Evolutionary conservation across 2,113 vertebrate genomes (phyloP), one percentile per base, ranked within the genome.

Genomic region (Haemorhous mexicanus): DNA sequence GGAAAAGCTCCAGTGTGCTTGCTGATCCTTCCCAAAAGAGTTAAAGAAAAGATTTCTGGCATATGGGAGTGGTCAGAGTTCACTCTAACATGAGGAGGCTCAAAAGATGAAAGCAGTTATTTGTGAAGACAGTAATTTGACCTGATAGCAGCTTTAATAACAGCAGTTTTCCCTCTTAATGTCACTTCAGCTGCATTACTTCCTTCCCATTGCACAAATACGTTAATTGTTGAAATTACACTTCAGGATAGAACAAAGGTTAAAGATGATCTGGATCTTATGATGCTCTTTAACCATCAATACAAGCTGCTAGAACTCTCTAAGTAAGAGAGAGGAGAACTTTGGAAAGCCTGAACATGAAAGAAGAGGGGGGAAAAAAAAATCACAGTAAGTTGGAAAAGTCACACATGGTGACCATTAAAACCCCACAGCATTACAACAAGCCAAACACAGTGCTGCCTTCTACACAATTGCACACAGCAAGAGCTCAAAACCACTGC

Each of bases 181-280:
- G 74, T 90, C 77, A 81, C 63, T 95, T 93, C 49, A 83, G 55
- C 62, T 88, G 30, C 13, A 49, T 90, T 87, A 44, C 27, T 72
- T 95, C 37, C 35, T 79, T 80, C 87, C 75, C 67, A 59, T 46
- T 68, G 49, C 52, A 78, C 35, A 77, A 75, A 93, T 69, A 92
- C 33, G 43, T 95, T 95, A 96, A 94, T 93, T 86, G 49, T 90
- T 96, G 83, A 95, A 96, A 88, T 96, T 94, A 88, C 63, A 86
- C 46, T 83, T 89, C 49, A 70, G 79, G 61, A 70, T 44, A 73
- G 56, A 90, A 84, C 94, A 80, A 92, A 75, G 33, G 52, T 89
- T 93, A 73, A 96, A 91, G 63, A 76, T 76, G 21, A 64, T 73
- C 43, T 80, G 58, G 77, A 44, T 13, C 39, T 95, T 75, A 22